Percentiles rank a stretch among this genome's conserved stretches.
Evolutionary conservation across 30 jellyfish, hydroid and myxozoan species (phyloP).

Genomic region (Aurelia aurita): DNA sequence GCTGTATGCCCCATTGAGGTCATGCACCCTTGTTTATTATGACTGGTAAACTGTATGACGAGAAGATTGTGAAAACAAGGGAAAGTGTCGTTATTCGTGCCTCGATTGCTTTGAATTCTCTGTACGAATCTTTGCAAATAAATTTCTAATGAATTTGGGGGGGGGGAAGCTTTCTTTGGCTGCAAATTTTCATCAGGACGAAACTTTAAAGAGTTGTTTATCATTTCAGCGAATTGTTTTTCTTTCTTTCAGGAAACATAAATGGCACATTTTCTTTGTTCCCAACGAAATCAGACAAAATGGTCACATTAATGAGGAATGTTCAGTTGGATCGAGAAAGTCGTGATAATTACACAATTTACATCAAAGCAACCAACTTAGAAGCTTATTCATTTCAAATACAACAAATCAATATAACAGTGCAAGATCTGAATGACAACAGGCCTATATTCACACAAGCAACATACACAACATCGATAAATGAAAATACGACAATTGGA

Average conservation of each 20-base stretch:
- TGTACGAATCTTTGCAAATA: no score
- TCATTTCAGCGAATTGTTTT: background rate
- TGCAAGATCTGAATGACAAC: slow-evolving; percentile 85
- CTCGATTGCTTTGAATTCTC: no score
- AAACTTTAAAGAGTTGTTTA: background rate
- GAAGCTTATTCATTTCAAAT: slow-evolving; percentile 36
- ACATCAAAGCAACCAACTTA: slow-evolving; percentile 69
- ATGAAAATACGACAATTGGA: slow-evolving; percentile 79
- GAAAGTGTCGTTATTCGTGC: no score
- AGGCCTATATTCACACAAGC: slow-evolving; percentile 73
- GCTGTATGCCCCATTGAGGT: no score
- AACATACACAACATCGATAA: slow-evolving; percentile 51
- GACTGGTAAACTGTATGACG: no score
- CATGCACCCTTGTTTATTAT: no score
- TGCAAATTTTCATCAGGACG: background rate
- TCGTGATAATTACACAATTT: slow-evolving; percentile 52
- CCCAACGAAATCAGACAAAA: slow-evolving; percentile 56
- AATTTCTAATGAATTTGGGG: no score
- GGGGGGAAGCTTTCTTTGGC: background rate
- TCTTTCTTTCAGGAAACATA: slow-evolving; percentile 73
- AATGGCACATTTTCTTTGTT: slow-evolving; percentile 54
- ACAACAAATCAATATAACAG: slow-evolving; percentile 67
- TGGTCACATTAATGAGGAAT: slow-evolving; percentile 53
- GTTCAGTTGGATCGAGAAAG: slow-evolving; percentile 80
- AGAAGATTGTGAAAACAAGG: no score